Percentiles rank a stretch among this genome's conserved stretches.
Conservation (phyloP, 2,888 invertebrate genomes). For the Melipona bicolor region DNA sequence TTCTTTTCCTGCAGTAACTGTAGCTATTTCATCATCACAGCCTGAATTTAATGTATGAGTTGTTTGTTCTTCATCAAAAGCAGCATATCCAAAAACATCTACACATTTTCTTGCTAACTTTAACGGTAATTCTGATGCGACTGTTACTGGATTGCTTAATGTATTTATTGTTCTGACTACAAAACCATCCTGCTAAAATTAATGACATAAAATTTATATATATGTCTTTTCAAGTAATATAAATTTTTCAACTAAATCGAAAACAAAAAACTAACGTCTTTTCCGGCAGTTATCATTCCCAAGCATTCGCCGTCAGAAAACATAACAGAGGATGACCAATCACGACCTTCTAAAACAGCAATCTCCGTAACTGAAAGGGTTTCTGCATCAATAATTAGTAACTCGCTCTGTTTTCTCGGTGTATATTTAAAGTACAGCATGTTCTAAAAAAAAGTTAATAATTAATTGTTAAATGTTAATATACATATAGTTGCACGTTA, state of each 20-base stretch:
- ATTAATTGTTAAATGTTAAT: conserved; percentile 27
- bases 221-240: conserved; percentile 3
- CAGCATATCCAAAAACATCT: conserved; percentile 90
- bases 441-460: conserved; percentile 85
- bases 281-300: conserved; percentile 91
- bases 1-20: conserved; percentile 94
- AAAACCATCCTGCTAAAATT: conserved; percentile 88
- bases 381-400: conserved; percentile 84
- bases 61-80: conserved; percentile 89
- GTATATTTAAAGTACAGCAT: conserved; percentile 91
- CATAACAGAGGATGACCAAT: conserved; percentile 84
- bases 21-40: conserved; percentile 91
- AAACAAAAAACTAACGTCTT: conserved; percentile 87
- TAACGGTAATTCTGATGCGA: conserved; percentile 87
- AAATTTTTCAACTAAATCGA: conserved; percentile 16
- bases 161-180: conserved; percentile 91
- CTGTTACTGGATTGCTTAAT: conserved; percentile 86
- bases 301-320: conserved; percentile 93
- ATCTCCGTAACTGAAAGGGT: conserved; percentile 85
- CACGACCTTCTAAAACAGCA: conserved; percentile 82
- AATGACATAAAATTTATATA: conserved; percentile 26
- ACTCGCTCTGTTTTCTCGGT: conserved; percentile 82
- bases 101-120: conserved; percentile 92
- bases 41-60: conserved; percentile 85
- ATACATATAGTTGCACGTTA: conserved; percentile 37